A percentile compares a stretch with the other conserved stretches of the same genome.
phyloP scores from a whole-genome alignment of 2,888 invertebrate genomes.

The Trissolcus brochymenae region DNA sequence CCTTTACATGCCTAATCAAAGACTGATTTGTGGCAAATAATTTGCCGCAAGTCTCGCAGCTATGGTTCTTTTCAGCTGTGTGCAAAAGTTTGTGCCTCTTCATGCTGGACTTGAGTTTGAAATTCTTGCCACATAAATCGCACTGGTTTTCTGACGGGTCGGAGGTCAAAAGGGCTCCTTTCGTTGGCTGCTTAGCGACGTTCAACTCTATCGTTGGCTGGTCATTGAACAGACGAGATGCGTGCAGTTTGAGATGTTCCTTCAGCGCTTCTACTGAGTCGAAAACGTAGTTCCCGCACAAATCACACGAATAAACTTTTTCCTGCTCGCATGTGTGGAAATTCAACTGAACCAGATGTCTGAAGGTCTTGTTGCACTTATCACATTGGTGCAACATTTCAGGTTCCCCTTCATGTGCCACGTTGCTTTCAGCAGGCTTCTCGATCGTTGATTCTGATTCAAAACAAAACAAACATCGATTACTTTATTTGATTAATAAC shows the following conservation, averaged over 20 bases:
- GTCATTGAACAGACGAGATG: background rate
- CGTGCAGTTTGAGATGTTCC: constrained; percentile 10
- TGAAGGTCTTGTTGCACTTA: constrained; percentile 7
- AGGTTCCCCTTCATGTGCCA: background rate
- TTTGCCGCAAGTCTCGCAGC: constrained; percentile 8
- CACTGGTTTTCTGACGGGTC: background rate
- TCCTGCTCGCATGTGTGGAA: constrained; percentile 10
- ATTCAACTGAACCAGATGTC: constrained; percentile 1
- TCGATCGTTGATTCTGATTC: background rate
- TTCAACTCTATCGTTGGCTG: background rate
- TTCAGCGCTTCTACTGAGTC: background rate
- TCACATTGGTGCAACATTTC: background rate
- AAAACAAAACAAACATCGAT: too few relatives aligned
- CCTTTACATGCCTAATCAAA: background rate
- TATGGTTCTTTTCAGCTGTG: background rate
- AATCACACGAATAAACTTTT: constrained; percentile 1
- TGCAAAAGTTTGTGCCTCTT: constrained; percentile 11
- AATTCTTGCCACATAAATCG: constrained; percentile 13
- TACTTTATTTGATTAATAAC: too few relatives aligned
- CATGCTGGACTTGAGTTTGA: background rate
- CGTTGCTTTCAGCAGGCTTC: background rate
- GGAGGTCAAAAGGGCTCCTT: background rate
- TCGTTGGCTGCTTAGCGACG: background rate
- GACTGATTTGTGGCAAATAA: background rate
- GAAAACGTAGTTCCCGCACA: constrained; percentile 3